These are phyloP conservation scores for Ricordea florida DNA, from an alignment of 92 coral and sea anemone genomes.

Conservation along the genomic window DNA sequence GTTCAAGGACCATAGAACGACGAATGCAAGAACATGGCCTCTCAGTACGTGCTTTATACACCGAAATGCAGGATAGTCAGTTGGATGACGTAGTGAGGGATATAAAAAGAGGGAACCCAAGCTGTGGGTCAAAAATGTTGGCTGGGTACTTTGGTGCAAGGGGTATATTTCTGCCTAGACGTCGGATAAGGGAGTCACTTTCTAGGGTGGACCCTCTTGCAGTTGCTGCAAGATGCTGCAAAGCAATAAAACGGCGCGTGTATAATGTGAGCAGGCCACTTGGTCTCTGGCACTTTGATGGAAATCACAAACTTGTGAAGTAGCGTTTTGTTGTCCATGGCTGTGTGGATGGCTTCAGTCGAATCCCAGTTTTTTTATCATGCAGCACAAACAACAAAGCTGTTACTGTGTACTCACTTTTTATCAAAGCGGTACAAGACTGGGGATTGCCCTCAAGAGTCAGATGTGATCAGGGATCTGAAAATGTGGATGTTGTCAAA, in stretches of 20 bases:
- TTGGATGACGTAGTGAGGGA: slow-evolving; percentile 35
- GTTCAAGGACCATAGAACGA: slow-evolving; percentile 50
- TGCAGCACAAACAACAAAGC: slow-evolving; percentile 57
- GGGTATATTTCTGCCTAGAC: slow-evolving; percentile 34
- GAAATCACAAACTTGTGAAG: slow-evolving; percentile 53
- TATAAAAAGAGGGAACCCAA: slow-evolving; percentile 37
- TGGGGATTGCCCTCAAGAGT: slow-evolving; percentile 64
- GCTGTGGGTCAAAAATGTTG: slow-evolving; percentile 55
- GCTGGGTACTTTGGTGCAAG: slow-evolving; percentile 55
- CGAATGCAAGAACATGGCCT: slow-evolving; percentile 53
- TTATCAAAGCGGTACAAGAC: slow-evolving; percentile 33
- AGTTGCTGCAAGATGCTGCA: slow-evolving; percentile 44
- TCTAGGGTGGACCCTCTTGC: slow-evolving; percentile 55
- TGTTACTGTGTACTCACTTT: slow-evolving; percentile 35
- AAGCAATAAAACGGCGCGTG: slow-evolving; percentile 43
- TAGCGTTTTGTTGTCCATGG: slow-evolving; percentile 49
- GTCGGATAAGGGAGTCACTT: slow-evolving; percentile 45
- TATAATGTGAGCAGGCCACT: slow-evolving; percentile 44
- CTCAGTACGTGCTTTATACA: slow-evolving; percentile 43
- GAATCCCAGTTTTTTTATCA: slow-evolving; percentile 31
- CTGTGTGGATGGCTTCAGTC: slow-evolving; percentile 47
- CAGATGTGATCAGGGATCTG: slow-evolving; percentile 32
- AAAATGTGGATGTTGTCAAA: slow-evolving; percentile 34
- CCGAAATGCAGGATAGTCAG: slow-evolving; percentile 27
- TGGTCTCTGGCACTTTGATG: slow-evolving; percentile 41